phyloP scores from a whole-genome alignment of 2,888 invertebrate species.

The Metallyticus violacea region DNA sequence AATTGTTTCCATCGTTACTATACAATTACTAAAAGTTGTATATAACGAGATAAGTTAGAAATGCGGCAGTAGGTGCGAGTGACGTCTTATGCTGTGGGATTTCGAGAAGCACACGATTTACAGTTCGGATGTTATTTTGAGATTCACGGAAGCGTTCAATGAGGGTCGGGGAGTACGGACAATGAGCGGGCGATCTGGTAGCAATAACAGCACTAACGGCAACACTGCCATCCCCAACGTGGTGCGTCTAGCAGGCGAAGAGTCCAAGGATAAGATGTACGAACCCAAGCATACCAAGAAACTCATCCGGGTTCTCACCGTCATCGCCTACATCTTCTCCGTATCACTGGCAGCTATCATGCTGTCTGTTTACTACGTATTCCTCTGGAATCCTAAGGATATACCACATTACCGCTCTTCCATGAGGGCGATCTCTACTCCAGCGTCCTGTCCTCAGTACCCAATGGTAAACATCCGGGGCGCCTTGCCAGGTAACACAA shows the following conservation, averaged over 20 bases:
- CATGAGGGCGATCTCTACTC: background rate
- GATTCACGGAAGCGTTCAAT: conserved; percentile 1
- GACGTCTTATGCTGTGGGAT: conserved; percentile 3
- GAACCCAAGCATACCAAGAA: conserved; percentile 85
- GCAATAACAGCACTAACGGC: background rate
- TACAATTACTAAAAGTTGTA: background rate
- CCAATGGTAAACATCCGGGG: background rate
- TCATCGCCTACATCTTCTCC: conserved; percentile 89
- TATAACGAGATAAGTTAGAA: background rate
- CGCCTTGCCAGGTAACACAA: background rate
- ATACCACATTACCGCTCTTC: background rate
- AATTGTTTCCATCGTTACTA: background rate
- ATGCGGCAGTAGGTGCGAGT: background rate
- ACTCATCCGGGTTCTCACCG: conserved; percentile 85
- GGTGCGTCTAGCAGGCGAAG: conserved; percentile 64
- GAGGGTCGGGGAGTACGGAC: background rate
- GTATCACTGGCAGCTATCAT: conserved; percentile 93
- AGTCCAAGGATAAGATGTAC: conserved; percentile 67
- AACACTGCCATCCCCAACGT: conserved; percentile 46
- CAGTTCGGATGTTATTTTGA: background rate
- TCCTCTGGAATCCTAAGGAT: conserved; percentile 79
- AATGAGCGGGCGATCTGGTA: conserved; percentile 20
- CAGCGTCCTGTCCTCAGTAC: background rate
- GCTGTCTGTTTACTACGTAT: conserved; percentile 89
- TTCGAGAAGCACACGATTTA: background rate